Conservation (phyloP, 1,140 invertebrate genomes). For the Penaeus vannamei region DNA sequence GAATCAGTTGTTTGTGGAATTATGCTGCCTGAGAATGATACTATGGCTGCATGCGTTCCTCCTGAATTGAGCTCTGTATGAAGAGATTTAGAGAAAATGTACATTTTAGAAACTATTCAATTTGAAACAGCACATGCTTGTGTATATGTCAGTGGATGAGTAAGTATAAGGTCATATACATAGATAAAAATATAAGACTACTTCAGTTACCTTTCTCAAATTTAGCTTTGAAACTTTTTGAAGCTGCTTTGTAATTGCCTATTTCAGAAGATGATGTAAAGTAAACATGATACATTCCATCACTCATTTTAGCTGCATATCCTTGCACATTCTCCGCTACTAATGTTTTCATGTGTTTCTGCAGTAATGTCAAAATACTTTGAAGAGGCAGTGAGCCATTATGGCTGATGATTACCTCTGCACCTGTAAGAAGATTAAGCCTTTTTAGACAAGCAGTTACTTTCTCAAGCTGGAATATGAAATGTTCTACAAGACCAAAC, state of each 20-base stretch:
- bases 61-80: constrained; percentile 32
- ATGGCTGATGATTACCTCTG: constrained; percentile 54
- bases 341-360: not conserved
- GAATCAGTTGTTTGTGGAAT: not conserved
- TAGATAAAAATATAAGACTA: not conserved
- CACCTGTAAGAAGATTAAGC: constrained; percentile 37
- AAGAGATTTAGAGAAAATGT: not conserved
- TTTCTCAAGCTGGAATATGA: too few species aligned
- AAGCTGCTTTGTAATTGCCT: constrained; percentile 41
- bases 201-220: constrained; percentile 47
- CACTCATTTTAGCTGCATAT: constrained; percentile 49
- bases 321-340: constrained; percentile 4
- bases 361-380: not conserved
- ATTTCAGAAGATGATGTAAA: constrained; percentile 42
- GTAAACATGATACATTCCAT: constrained; percentile 39
- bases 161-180: not conserved
- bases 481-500: too few species aligned
- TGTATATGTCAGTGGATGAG: constrained; percentile 17
- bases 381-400: constrained; percentile 37
- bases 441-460: not conserved
- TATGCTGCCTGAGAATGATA: constrained; percentile 31
- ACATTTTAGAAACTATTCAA: not conserved
- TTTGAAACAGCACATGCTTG: not conserved
- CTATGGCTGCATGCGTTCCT: constrained; percentile 3
- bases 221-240: constrained; percentile 41